These are phyloP conservation scores for Plusia festucae DNA, from an alignment of 2,888 invertebrate genomes.

Conservation along the genomic window DNA sequence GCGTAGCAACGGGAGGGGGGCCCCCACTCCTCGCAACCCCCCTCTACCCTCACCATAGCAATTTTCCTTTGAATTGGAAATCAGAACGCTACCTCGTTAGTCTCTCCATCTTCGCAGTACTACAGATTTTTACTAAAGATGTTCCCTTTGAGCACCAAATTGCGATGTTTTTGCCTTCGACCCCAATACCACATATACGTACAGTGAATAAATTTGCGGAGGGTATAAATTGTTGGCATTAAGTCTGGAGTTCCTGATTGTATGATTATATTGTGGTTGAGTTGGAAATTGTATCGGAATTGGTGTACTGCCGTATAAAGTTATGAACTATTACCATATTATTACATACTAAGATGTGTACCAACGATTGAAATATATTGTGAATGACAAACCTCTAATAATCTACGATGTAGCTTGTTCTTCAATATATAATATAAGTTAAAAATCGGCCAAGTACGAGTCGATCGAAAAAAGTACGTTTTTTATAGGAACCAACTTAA, in stretches of 20 bases:
- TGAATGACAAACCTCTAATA: background rate
- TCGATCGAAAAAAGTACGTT: no score
- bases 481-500: no score
- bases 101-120: slow-evolving; percentile 84
- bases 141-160: slow-evolving; percentile 76
- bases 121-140: slow-evolving; percentile 87
- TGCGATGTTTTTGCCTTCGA: slow-evolving; percentile 73
- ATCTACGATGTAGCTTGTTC: background rate
- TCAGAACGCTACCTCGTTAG: slow-evolving; percentile 88
- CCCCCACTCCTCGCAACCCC: slow-evolving; percentile 68
- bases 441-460: no score
- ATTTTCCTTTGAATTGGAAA: slow-evolving; percentile 90
- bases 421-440: no score
- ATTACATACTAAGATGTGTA: background rate
- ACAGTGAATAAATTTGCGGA: slow-evolving; percentile 58
- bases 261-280: slow-evolving; percentile 30
- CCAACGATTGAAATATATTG: background rate
- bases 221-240: slow-evolving; percentile 55
- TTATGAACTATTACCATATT: slow-evolving; percentile 5
- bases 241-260: slow-evolving; percentile 53
- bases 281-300: slow-evolving; percentile 21
- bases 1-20: slow-evolving; percentile 89
- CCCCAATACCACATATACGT: slow-evolving; percentile 58
- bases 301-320: background rate
- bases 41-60: slow-evolving; percentile 81